phyloP scores from a whole-genome alignment of 2,888 invertebrate genomes.

The Yponomeuta sedellus region DNA sequence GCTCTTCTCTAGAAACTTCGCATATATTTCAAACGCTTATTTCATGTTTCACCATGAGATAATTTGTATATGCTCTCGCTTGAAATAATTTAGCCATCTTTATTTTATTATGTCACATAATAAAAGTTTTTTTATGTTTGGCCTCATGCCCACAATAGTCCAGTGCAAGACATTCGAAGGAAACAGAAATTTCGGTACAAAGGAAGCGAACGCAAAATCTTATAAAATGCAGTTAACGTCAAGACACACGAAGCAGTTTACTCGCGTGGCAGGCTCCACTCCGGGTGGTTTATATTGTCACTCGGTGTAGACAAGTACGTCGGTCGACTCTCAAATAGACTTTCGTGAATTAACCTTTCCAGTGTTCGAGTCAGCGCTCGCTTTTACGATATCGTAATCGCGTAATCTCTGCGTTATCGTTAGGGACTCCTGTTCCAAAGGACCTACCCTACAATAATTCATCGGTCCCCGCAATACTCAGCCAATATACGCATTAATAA shows the following conservation, averaged over 20 bases:
- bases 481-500: constrained; percentile 39
- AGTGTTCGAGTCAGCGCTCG: constrained; percentile 17
- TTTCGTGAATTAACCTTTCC: constrained; percentile 6
- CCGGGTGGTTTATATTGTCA: constrained; percentile 48
- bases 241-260: constrained; percentile 49
- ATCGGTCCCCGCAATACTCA: constrained; percentile 40
- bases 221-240: constrained; percentile 67
- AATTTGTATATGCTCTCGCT: constrained; percentile 44
- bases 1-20: constrained; percentile 2
- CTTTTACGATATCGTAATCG: constrained; percentile 34
- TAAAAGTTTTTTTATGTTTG: constrained; percentile 59
- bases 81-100: constrained; percentile 37
- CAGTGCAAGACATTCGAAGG: constrained; percentile 53
- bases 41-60: constrained; percentile 28
- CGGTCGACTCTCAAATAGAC: neutral
- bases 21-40: constrained; percentile 12
- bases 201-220: constrained; percentile 60
- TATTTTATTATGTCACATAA: constrained; percentile 49
- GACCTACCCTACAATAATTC: constrained; percentile 39
- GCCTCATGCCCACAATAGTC: constrained; percentile 51
- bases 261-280: constrained; percentile 34
- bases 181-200: constrained; percentile 54
- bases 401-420: constrained; percentile 37
- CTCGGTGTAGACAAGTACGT: neutral
- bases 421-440: constrained; percentile 36